Base-by-base conservation (phyloP, 2,888 invertebrate genomes). In the Antheraea assamensis region DNA sequence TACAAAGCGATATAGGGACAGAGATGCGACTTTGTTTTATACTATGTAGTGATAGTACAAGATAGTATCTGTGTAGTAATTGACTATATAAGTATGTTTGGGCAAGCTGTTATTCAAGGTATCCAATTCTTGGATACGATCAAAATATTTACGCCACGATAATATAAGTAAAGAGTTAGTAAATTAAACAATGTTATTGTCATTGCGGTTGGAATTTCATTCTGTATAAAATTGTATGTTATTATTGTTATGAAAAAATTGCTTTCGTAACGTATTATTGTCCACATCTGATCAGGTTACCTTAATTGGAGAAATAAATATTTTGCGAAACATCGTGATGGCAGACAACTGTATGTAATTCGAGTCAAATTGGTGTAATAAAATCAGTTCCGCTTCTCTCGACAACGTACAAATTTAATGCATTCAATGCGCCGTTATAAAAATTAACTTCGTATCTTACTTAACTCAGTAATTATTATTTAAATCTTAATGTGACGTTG, bases 381-480 rank as follows among this genome's bases (percentile, higher is more conserved):
- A 86, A 85, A 85, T 86, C 81, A 80, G 83, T 85, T 82, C 81
- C 81, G 81, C 80, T 81, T 81, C 73, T 79, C 77, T 76, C 78
- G 72, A 72, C 70, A 75, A 77, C 75, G 78, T 80, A 74, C 75
- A 78, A 78, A 78, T 78, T 79, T 83, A 78, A 70, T 80, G 80
- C 79, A 77, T 78, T 79, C 76, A 72, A 75, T 74, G 74, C 78
- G 73, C 82, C 80, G 81, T 85, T 84, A 82, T 81, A 78, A 80
- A n/a, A 79, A 78, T 76, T 80, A 82, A 80, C 76, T 79, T 68
- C 35, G 35, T 68, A 68, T 68, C 68, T 35, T 68, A 68, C 68
- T 68, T 35, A 35, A 68, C 2, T 68, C n/a, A 0, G 35, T 31
- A 30, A 64, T 64, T 64, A 27, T 30, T 35, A n/a, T 35, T 31